Evolutionary conservation across 2,797 vertebrate genomes (phyloP).

Genomic region (Chanos chanos): DNA sequence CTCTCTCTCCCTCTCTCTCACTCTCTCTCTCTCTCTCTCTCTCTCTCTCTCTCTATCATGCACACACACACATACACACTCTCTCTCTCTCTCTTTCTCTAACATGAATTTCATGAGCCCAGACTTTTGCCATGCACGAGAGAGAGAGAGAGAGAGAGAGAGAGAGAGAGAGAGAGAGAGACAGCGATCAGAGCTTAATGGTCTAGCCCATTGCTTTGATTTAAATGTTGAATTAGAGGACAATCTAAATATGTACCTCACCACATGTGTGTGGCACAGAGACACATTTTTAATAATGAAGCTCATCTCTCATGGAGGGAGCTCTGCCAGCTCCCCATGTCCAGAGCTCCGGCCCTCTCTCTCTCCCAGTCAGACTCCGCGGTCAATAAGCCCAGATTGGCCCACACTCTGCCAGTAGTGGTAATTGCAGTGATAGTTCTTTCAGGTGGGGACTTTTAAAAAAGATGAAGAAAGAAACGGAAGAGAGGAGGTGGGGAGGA

Average conservation of each 20-base stretch:
- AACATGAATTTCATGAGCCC: too few relatives aligned
- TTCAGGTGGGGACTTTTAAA: constrained; percentile 19
- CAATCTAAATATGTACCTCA: constrained; percentile 10
- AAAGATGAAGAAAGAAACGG: constrained; percentile 3
- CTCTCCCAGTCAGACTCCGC: background rate
- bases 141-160: constrained; percentile 5
- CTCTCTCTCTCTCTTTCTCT: background rate
- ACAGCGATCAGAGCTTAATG: constrained; percentile 10
- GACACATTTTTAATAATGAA: constrained; percentile 33
- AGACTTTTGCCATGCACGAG: background rate
- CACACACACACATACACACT: constrained; percentile 7
- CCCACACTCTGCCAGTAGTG: constrained; percentile 31
- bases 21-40: constrained; percentile 31
- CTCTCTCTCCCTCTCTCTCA: background rate
- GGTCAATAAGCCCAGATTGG: constrained; percentile 25
- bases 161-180: constrained; percentile 4
- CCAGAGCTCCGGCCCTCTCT: background rate
- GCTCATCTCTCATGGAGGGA: background rate
- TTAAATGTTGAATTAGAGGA: constrained; percentile 30
- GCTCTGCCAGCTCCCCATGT: constrained; percentile 1
- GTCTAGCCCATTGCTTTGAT: constrained; percentile 19
- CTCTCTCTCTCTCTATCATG: constrained; percentile 4
- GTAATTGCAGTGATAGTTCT: constrained; percentile 49
- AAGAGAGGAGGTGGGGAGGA: background rate
- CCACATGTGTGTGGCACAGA: background rate